Percentiles rank a stretch among this genome's conserved stretches.
These are phyloP conservation scores for Pocota personata DNA, from an alignment of 2,888 invertebrate species.

Conservation along the genomic window DNA sequence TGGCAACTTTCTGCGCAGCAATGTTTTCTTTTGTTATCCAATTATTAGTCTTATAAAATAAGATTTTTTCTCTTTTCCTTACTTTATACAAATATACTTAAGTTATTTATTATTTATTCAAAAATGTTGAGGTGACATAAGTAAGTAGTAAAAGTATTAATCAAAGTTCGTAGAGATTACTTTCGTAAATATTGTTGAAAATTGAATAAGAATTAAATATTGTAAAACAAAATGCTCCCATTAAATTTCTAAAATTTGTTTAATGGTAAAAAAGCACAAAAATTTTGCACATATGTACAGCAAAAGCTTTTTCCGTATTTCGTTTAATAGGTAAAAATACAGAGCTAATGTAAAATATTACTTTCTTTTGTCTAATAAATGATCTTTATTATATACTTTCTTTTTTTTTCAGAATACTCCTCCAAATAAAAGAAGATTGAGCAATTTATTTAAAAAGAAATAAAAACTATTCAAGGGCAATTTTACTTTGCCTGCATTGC, in stretches of 20 bases:
- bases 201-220: background rate
- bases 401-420: slow-evolving; percentile 80
- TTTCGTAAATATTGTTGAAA: background rate
- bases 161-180: background rate
- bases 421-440: slow-evolving; percentile 80
- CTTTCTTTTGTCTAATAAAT: background rate
- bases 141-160: background rate
- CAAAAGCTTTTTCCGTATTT: background rate
- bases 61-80: slow-evolving; percentile 1
- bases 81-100: background rate
- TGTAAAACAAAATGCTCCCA: background rate
- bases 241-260: background rate
- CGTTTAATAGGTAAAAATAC: background rate
- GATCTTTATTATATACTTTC: background rate
- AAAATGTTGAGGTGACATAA: background rate
- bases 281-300: background rate
- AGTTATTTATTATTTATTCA: background rate
- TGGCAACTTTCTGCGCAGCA: slow-evolving; percentile 69
- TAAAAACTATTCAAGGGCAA: slow-evolving; percentile 52
- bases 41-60: slow-evolving; percentile 27
- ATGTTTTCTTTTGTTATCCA: slow-evolving; percentile 59
- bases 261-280: background rate
- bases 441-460: slow-evolving; percentile 81
- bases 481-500: background rate
- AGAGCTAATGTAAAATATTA: background rate